These are phyloP conservation scores for Brachionichthys hirsutus DNA, from an alignment of 2,113 vertebrate genomes.

Conservation along the genomic window DNA sequence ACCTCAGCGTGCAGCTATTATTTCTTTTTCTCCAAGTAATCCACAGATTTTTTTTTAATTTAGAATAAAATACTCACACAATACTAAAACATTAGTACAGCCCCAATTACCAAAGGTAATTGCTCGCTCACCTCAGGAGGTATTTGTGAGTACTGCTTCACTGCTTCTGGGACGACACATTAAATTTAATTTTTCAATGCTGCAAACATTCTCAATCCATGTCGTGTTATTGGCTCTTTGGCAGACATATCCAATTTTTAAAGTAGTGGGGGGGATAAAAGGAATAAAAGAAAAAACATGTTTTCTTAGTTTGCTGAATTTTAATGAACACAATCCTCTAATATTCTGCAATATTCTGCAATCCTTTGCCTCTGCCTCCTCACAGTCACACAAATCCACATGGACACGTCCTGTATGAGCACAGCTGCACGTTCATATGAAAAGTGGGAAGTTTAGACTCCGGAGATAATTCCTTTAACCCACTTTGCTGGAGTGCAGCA, in stretches of 20 bases:
- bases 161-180: no score
- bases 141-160: no score
- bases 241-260: no score
- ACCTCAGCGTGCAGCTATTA: neutral
- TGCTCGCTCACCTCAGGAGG: no score
- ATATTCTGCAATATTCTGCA: neutral
- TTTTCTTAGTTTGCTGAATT: no score
- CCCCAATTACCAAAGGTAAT: no score
- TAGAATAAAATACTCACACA: neutral
- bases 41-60: neutral
- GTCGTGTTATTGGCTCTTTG: no score
- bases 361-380: neutral
- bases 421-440: neutral
- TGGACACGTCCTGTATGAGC: no score
- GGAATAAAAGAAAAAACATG: no score
- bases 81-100: neutral
- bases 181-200: no score
- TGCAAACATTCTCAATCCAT: no score
- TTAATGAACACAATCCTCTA: neutral
- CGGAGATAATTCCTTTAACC: slow-evolving; percentile 49
- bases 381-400: slow-evolving; percentile 3
- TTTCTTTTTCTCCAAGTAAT: neutral
- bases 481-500: slow-evolving; percentile 41
- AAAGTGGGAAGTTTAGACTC: slow-evolving; percentile 30
- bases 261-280: no score